Evolutionary conservation across 2,888 invertebrate species (phyloP), one percentile per base, ranked within the genome.

Genomic region (Phaonia tiefii): DNA sequence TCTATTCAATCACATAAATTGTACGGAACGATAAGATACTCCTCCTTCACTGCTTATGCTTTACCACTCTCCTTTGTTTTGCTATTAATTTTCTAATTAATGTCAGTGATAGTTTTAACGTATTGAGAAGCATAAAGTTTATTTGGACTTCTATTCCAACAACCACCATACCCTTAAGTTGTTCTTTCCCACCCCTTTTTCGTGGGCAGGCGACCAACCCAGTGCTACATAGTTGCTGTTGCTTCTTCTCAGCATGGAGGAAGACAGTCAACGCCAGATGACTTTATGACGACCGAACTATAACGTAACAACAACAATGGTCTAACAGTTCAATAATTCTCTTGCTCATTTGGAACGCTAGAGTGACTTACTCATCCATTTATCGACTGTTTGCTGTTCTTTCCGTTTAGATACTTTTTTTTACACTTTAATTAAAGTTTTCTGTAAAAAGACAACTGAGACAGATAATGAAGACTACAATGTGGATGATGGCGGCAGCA

Each of bases 81-180:
- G 17, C 65, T 70, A 73, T 80, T 75, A 72, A 80, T 80, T 80
- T 80, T 67, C 79, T 75, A 72, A 79, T 79, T 80, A 80, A 73
- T 56, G 56, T 65, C 54, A 75, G 63, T 65, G 73, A 73, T 65
- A 72, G 31, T 8, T 31, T 31, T 5, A 31, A 11, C 15, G 39
- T 4, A 58, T n/a, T 17, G 31, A 56, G 46, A n/a, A 56, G 49
- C 22, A 56, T n/a, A 70, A 39, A 70, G 54, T 70, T 44, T 58
- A 70, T 70, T 70, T 44, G 63, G 31, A 39, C 70, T 56, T 22
- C 46, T 31, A 8, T 25, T 49, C 56, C 26, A 77, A 22, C 15
- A 69, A 63, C 39, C 17, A 39, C 13, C 44, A 49, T 8, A 46
- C 26, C 4, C 13, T 42, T 13, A 49, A 60, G 63, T 20, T 63